Evolutionary conservation across 1,140 invertebrate species (phyloP).

Genomic region (Dreissena polymorpha): DNA sequence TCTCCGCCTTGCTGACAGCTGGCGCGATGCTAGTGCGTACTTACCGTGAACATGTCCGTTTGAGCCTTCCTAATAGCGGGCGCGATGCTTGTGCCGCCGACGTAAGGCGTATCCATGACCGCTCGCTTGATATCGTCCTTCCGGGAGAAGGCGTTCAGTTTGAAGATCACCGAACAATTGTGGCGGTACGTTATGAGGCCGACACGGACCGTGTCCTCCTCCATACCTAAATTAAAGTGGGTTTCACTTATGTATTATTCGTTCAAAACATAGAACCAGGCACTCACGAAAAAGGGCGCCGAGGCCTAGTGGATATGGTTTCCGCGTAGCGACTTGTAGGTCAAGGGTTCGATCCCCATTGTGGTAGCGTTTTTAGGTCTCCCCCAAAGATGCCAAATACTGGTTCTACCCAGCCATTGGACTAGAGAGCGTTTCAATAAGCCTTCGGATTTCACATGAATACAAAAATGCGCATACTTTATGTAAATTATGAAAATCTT

Average conservation of each 20-base stretch:
- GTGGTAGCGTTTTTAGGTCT: too few relatives aligned
- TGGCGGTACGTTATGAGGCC: constrained; percentile 49
- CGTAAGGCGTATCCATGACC: constrained; percentile 10
- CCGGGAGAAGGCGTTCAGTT: constrained; percentile 35
- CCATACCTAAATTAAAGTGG: constrained; percentile 17
- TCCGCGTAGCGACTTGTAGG: too few relatives aligned
- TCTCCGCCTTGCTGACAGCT: constrained; percentile 11
- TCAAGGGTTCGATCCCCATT: too few relatives aligned
- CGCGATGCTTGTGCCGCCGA: constrained; percentile 15
- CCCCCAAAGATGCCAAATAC: too few relatives aligned
- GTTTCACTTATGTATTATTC: not conserved
- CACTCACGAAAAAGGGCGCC: not conserved
- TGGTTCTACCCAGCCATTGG: too few relatives aligned
- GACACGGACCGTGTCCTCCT: constrained; percentile 38
- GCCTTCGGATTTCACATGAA: too few relatives aligned
- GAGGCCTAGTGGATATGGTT: too few relatives aligned
- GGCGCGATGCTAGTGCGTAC: constrained; percentile 14
- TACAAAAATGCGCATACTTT: too few relatives aligned
- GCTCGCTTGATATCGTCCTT: not conserved
- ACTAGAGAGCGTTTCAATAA: too few relatives aligned
- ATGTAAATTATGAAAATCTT: too few relatives aligned
- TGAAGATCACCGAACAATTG: constrained; percentile 29
- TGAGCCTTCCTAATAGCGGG: not conserved
- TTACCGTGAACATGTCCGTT: constrained; percentile 27
- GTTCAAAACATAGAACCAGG: not conserved